Conservation (phyloP, 2,888 invertebrate genomes). For the Leuctra nigra region DNA sequence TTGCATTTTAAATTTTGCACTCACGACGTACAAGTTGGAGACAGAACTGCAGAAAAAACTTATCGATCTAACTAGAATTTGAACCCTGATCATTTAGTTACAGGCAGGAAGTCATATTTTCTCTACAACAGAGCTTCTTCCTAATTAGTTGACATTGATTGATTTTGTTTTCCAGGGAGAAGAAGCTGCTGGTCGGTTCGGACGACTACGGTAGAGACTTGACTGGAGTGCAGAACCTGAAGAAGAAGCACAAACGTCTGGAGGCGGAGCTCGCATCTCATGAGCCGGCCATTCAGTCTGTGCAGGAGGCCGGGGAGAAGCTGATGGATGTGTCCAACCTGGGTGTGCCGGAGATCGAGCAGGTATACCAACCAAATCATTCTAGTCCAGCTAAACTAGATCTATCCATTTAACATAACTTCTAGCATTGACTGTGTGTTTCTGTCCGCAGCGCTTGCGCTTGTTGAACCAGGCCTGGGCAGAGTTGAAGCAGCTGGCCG, state of each 20-base stretch:
- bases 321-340: constrained; percentile 90
- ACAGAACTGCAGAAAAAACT: no score
- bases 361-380: constrained; percentile 32
- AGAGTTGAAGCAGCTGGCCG: constrained; percentile 81
- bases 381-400: not conserved
- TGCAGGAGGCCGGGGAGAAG: constrained; percentile 82
- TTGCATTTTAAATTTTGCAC: no score
- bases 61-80: no score
- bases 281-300: constrained; percentile 94
- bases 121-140: no score
- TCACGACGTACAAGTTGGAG: no score
- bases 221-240: constrained; percentile 95
- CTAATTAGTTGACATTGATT: no score
- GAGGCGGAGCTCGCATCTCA: constrained; percentile 97
- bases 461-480: constrained; percentile 90
- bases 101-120: no score
- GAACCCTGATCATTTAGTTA: no score
- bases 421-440: not conserved
- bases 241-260: constrained; percentile 98
- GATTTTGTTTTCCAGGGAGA: constrained; percentile 65
- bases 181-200: constrained; percentile 93
- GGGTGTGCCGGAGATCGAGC: constrained; percentile 86
- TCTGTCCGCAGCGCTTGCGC: constrained; percentile 58
- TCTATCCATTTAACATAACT: not conserved
- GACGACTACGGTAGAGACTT: constrained; percentile 98